A percentile compares a stretch with the other conserved stretches of the same genome.
These are phyloP conservation scores for Regulus satrapa DNA, from an alignment of 2,113 vertebrate genomes.

Conservation along the genomic window DNA sequence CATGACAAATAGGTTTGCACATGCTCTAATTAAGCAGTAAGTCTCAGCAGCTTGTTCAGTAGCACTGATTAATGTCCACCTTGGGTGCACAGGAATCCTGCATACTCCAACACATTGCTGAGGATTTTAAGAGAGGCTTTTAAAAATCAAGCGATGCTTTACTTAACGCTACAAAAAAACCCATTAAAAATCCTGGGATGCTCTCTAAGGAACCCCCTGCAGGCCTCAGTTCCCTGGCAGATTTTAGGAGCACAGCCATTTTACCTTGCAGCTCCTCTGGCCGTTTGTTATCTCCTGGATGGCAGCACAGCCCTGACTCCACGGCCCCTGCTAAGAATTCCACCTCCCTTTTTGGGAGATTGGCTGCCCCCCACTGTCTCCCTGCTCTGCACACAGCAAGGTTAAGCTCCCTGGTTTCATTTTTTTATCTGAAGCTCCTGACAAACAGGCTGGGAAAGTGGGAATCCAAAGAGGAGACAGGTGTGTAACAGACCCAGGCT, in stretches of 20 bases:
- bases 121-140: conserved; percentile 7
- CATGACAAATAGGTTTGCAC: neutral
- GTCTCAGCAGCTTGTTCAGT: neutral
- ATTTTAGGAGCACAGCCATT: neutral
- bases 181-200: neutral
- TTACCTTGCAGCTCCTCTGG: neutral
- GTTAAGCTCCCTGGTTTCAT: neutral
- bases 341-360: fast-evolving
- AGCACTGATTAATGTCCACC: neutral
- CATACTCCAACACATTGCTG: neutral
- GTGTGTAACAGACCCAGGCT: neutral
- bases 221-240: neutral
- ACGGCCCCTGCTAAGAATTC: neutral
- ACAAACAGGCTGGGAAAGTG: neutral
- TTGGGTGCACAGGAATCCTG: neutral
- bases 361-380: neutral
- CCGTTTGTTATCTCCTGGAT: neutral
- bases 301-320: neutral
- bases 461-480: neutral
- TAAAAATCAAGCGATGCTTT: conserved; percentile 11
- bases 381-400: neutral
- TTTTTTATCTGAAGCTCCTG: neutral
- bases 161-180: neutral
- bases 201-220: neutral
- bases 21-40: conserved; percentile 11